Base-by-base conservation (phyloP, 2,888 invertebrate genomes). In the Eledone cirrhosa region DNA sequence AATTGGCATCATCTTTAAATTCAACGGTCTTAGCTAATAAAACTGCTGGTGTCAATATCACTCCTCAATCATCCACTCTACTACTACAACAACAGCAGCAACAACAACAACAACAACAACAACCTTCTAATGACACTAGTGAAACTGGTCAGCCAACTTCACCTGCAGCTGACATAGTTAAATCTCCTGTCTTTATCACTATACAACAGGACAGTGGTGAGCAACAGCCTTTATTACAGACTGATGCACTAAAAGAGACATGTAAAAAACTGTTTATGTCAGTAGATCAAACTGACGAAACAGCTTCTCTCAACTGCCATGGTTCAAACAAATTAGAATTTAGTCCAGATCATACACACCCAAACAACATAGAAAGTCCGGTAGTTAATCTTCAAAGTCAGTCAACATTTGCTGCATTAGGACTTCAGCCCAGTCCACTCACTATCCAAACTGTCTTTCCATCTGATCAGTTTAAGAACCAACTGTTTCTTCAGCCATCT, bases 311-410 rank as follows among this genome's bases (percentile, higher is more conserved):
- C 33, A 81, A 81, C n/a, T 81, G 81, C 75, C 81, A 82, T 69
- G 82, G 82, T 47, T 79, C 81, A 14, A 77, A 78, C 1, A 84
- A 84, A 77, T 69, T 84, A 69, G 83, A 84, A 78, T 82, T 83
- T 65, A 83, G 83, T 48, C 75, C 76, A 33, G 80, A 76, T 47
- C 76, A 48, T 24, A 72, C n/a, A 13, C 72, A 72, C 31, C 72
- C 24, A 27, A 72, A 72, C 22, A 72, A 72, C 41, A 41, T 72
- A 31, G 48, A 76, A 8, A 76, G 24, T 48, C 48, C 76, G 7
- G 47, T 76, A 24, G 11, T 76, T n/a, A 47, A 76, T 76, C 27
- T 76, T 47, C 76, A 76, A 29, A 48, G 27, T 47, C 48, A 48
- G 29, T 27, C 76, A 48, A 24, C 76, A 22, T 76, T 76, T 76